Evolutionary conservation across 2,888 invertebrate genomes (phyloP).

Genomic region (Lasioglossum pauxillum): DNA sequence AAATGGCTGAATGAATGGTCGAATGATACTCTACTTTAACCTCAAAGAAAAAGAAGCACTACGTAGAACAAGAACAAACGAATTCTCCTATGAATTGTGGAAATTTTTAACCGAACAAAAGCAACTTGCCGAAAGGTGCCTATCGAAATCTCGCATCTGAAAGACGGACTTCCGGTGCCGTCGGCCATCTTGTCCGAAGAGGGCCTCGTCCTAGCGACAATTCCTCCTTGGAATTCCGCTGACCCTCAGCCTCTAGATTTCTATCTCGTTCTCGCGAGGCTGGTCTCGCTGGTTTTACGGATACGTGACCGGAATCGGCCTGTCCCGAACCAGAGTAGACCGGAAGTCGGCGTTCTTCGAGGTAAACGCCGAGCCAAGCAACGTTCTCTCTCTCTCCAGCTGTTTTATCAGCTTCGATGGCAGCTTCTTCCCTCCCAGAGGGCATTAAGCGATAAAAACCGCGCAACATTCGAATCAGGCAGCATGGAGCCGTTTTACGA

Average conservation of each 20-base stretch:
- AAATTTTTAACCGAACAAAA: not conserved
- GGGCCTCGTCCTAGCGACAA: not conserved
- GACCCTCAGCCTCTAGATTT: constrained; percentile 28
- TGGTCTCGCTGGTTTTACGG: not conserved
- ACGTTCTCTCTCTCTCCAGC: not conserved
- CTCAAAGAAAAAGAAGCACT: too few species aligned
- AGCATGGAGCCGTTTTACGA: constrained; percentile 37
- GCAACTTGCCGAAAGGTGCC: not conserved
- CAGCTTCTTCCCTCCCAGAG: not conserved
- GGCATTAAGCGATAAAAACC: constrained; percentile 43
- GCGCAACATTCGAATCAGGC: constrained; percentile 43
- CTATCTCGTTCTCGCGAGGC: constrained; percentile 13
- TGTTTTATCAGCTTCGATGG: constrained; percentile 33
- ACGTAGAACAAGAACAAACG: too few species aligned
- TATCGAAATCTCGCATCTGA: not conserved
- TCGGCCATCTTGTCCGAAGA: not conserved
- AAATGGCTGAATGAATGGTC: too few species aligned
- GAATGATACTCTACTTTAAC: too few species aligned
- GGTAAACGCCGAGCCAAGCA: not conserved
- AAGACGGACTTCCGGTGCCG: not conserved
- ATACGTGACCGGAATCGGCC: constrained; percentile 45
- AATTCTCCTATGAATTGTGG: not conserved
- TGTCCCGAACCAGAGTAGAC: not conserved
- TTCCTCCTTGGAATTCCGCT: not conserved
- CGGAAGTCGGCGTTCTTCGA: constrained; percentile 16